Percentiles rank a stretch among this genome's conserved stretches.
phyloP scores from a whole-genome alignment of 2,113 vertebrate species.

The Lophotis ruficrista region DNA sequence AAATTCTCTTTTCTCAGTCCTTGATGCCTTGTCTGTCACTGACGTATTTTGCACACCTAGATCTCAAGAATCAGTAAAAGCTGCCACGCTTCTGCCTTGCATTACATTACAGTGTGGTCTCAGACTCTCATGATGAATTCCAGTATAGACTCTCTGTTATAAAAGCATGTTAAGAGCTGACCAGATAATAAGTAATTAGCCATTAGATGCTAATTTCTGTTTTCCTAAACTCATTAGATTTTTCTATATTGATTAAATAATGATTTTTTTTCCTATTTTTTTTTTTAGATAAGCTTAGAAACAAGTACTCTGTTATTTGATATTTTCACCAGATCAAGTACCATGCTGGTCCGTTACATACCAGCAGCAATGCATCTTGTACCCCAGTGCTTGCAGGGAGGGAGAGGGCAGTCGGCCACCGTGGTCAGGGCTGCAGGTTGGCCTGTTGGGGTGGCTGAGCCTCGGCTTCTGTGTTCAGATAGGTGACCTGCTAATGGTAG shows the following conservation, averaged over 20 bases:
- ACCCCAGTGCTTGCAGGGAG: background rate
- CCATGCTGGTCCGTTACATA: accelerated
- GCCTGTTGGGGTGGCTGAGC: accelerated
- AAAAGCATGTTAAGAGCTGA: background rate
- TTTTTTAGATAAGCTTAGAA: background rate
- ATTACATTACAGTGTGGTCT: background rate
- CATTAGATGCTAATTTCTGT: background rate
- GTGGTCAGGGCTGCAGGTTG: accelerated
- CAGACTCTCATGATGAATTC: background rate
- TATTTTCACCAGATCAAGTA: background rate
- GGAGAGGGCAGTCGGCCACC: background rate
- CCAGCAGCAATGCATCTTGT: background rate
- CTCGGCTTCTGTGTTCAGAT: background rate
- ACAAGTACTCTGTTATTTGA: background rate
- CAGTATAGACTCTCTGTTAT: background rate
- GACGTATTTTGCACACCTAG: conserved; percentile 25
- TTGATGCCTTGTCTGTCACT: conserved; percentile 34
- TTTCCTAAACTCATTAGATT: background rate
- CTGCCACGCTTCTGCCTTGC: background rate
- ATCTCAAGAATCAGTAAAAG: background rate
- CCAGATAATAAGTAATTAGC: background rate
- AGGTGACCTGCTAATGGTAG: background rate
- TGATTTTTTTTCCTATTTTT: accelerated
- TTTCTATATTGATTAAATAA: background rate
- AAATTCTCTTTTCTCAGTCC: conserved; percentile 35